A percentile compares a stretch with the other conserved stretches of the same genome.
phyloP scores from a whole-genome alignment of 2,113 vertebrate species.

The Gymnobelideus leadbeateri region DNA sequence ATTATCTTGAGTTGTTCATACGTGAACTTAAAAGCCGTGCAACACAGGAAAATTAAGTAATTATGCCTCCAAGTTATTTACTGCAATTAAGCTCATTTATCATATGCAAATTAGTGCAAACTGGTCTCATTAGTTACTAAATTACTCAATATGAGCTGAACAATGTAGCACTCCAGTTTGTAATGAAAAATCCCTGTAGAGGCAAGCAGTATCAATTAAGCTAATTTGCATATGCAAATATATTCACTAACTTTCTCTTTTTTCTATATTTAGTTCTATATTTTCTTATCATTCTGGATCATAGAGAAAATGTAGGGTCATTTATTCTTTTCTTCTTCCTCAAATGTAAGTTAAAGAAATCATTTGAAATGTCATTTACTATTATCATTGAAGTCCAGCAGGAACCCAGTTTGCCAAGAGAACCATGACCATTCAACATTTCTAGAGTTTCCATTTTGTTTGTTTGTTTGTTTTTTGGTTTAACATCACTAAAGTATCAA shows the following conservation, averaged over 20 bases:
- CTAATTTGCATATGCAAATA: conserved; percentile 93
- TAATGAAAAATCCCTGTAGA: conserved; percentile 95
- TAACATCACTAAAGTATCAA: conserved; percentile 7
- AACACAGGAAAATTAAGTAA: conserved; percentile 94
- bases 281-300: conserved; percentile 87
- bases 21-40: conserved; percentile 92
- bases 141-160: conserved; percentile 94
- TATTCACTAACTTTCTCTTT: conserved; percentile 90
- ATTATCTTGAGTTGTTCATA: conserved; percentile 92
- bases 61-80: conserved; percentile 94
- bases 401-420: conserved; percentile 58
- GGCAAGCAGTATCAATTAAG: conserved; percentile 93
- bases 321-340: conserved; percentile 78
- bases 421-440: conserved; percentile 40
- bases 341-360: conserved; percentile 64
- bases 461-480: not conserved
- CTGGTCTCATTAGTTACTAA: conserved; percentile 94
- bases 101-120: conserved; percentile 94
- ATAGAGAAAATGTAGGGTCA: conserved; percentile 80
- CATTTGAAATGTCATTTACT: conserved; percentile 49
- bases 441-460: conserved; percentile 5
- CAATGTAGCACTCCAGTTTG: conserved; percentile 94
- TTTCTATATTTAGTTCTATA: conserved; percentile 91
- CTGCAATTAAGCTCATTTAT: conserved; percentile 94
- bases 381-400: conserved; percentile 48